Evolutionary conservation across 2,888 invertebrate species (phyloP).

Genomic region (Chloromyia formosa): DNA sequence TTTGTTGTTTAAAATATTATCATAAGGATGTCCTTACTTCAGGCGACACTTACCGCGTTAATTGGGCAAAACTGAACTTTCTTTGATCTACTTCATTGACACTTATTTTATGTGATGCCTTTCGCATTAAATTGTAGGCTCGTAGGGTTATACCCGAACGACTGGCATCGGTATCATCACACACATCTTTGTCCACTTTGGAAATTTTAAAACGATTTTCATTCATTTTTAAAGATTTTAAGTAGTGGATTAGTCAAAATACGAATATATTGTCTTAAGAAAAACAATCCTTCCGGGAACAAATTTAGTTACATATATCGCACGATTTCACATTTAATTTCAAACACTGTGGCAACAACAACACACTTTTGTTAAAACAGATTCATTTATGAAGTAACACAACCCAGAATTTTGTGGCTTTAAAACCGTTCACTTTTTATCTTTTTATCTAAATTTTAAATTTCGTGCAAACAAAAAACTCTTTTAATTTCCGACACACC

Average conservation of each 20-base stretch:
- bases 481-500: too few species aligned
- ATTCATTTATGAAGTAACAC: too few species aligned
- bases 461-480: too few species aligned
- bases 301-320: too few species aligned
- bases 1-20: not conserved
- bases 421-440: too few species aligned
- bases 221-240: not conserved
- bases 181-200: conserved; percentile 39
- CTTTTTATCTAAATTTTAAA: too few species aligned
- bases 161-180: conserved; percentile 19
- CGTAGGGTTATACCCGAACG: conserved; percentile 44
- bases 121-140: conserved; percentile 49
- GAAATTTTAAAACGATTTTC: conserved; percentile 48
- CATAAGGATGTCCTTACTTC: too few species aligned
- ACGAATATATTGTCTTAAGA: not conserved
- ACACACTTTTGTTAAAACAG: too few species aligned
- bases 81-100: conserved; percentile 53
- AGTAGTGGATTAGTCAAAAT: too few species aligned
- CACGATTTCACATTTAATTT: not conserved
- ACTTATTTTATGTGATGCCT: conserved; percentile 47
- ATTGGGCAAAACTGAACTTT: conserved; percentile 62
- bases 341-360: too few species aligned
- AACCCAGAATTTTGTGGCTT: too few species aligned
- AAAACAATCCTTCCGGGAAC: not conserved
- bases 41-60: conserved; percentile 61